Base-by-base conservation (phyloP, 2,113 vertebrate species). In the Zosterops hypoxanthus region DNA sequence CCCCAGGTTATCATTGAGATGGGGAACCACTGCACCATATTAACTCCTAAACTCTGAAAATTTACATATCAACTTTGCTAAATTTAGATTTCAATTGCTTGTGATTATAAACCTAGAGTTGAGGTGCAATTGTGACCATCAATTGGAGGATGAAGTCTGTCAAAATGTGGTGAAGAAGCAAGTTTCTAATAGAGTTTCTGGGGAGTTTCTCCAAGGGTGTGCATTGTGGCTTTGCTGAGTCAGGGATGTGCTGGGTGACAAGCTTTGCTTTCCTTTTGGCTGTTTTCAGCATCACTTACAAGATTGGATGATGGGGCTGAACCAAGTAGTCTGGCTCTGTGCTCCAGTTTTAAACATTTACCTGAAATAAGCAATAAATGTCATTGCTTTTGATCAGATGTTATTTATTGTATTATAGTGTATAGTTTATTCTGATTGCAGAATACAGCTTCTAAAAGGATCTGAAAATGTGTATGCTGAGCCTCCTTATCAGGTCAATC, bases 161-260 rank as follows among this genome's bases (percentile, higher is more conserved):
- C 14, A 31, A 91, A 73, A 88, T 13, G 31, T 5, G 39, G 16
- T 26, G 47, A 91, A 71, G 31, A 2, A 68, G 28, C 12, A 52
- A 56, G 31, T 31, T 85, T 63, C 36, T 70, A 15, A 34, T 47
- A 25, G 20, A 19, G 15, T 76, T 81, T 63, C 53, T 86, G 53
- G 20, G 60, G 34, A 6, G 26, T 39, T 80, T 26, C 11, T 84
- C 50, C 29, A 47, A 41, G 41, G 0, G 0, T 3, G 1, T 14
- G 16, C 0, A 0, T 24, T 47, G 53, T 2, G 5, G 7, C 50
- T 84, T 64, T 72, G 29, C 29, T 1, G 4, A 31, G 23, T 42
- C n/a, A 25, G 24, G 59, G 46, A 28, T 73, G 52, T 1, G 1
- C 22, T 57, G 19, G 19, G 10, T 72, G 29, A 47, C 4, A 18